Evolutionary conservation across 2,888 invertebrate genomes (phyloP).

Genomic region (Standfussiana lucernea): DNA sequence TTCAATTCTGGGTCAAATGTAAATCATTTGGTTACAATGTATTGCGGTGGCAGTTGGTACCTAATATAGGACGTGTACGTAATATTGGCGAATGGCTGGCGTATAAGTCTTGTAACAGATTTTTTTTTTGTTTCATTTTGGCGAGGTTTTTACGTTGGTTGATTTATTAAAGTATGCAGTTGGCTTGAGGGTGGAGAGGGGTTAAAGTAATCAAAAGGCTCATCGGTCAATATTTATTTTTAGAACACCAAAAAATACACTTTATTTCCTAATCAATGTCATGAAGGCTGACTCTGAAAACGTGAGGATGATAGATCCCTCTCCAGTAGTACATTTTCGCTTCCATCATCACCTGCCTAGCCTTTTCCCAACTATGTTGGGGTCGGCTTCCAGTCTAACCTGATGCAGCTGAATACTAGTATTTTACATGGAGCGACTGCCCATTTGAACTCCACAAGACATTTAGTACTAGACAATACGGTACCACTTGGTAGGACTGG

Average conservation of each 20-base stretch:
- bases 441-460: not conserved
- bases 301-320: not conserved
- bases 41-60: conserved; percentile 6
- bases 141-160: not conserved
- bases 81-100: conserved; percentile 20
- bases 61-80: not conserved
- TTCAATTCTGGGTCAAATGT: conserved; percentile 52
- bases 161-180: not conserved
- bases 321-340: not conserved
- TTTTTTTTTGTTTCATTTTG: not conserved
- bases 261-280: not conserved
- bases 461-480: not conserved
- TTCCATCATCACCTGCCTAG: not conserved
- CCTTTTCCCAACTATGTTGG: not conserved
- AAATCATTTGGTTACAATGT: conserved; percentile 33
- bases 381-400: not conserved
- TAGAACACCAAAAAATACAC: not conserved
- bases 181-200: not conserved
- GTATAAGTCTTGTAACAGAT: not conserved
- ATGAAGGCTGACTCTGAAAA: not conserved
- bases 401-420: too few species aligned
- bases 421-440: not conserved
- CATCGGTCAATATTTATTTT: not conserved
- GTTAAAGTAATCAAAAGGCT: not conserved
- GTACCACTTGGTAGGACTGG: not conserved